Evolutionary conservation across 2,888 invertebrate genomes (phyloP).

Genomic region (Tridacna gigas): DNA sequence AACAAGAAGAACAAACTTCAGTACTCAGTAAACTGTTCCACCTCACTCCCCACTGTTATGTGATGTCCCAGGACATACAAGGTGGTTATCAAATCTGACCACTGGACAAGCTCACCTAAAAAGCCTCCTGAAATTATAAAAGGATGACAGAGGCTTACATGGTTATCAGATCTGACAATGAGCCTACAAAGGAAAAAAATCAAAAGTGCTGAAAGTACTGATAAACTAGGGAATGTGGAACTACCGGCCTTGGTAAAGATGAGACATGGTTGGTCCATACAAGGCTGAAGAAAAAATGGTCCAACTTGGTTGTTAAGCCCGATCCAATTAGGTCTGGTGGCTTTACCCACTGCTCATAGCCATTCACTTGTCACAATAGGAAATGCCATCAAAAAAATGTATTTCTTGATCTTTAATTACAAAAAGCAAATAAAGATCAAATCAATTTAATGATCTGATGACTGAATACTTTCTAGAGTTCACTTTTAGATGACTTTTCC

Average conservation of each 20-base stretch:
- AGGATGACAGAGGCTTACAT: background rate
- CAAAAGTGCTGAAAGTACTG: background rate
- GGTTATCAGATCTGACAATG: background rate
- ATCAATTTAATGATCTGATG: background rate
- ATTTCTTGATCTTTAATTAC: too few relatives aligned
- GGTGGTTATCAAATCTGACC: slow-evolving; percentile 80
- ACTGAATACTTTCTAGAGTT: background rate
- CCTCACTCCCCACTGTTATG: background rate
- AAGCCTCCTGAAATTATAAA: slow-evolving; percentile 83
- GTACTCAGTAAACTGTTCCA: background rate
- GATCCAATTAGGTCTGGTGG: too few relatives aligned
- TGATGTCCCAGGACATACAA: background rate
- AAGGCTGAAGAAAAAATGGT: too few relatives aligned
- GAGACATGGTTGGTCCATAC: too few relatives aligned
- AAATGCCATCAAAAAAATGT: too few relatives aligned
- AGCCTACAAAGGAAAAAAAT: background rate
- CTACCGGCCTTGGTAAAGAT: too few relatives aligned
- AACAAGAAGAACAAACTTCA: background rate
- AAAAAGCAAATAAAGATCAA: background rate
- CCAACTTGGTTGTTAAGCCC: too few relatives aligned
- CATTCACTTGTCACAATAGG: too few relatives aligned
- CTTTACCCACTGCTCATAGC: too few relatives aligned
- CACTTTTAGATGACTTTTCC: too few relatives aligned
- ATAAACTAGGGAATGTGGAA: too few relatives aligned
- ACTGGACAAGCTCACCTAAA: slow-evolving; percentile 86